phyloP scores from a whole-genome alignment of 1,140 invertebrate genomes.

The Panagrolaimus sp. region DNA sequence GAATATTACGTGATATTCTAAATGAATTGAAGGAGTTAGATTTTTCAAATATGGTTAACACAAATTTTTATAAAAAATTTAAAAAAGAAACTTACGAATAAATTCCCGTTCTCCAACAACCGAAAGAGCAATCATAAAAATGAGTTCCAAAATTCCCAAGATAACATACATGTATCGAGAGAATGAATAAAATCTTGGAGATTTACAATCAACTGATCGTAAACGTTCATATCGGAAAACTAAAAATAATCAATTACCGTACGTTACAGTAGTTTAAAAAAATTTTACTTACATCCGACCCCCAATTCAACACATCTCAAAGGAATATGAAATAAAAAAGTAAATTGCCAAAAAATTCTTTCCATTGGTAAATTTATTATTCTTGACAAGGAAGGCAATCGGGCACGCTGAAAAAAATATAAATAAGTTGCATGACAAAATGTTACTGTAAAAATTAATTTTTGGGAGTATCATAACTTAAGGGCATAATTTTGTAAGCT shows the following conservation, averaged over 20 bases:
- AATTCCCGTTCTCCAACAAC: slow-evolving; percentile 53
- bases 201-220: slow-evolving; percentile 41
- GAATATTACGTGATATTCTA: slow-evolving; percentile 55
- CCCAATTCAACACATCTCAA: slow-evolving; percentile 42
- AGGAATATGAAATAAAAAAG: slow-evolving; percentile 52
- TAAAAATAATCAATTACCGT: slow-evolving; percentile 37
- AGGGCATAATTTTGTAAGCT: too few species aligned
- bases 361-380: slow-evolving; percentile 34
- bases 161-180: slow-evolving; percentile 46
- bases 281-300: slow-evolving; percentile 42
- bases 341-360: slow-evolving; percentile 52
- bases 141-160: slow-evolving; percentile 37
- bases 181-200: slow-evolving; percentile 46
- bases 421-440: not conserved
- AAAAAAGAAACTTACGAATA: slow-evolving; percentile 34
- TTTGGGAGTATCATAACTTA: too few species aligned
- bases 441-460: not conserved
- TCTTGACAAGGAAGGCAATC: slow-evolving; percentile 51
- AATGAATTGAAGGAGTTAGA: slow-evolving; percentile 3
- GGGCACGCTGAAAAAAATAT: slow-evolving; percentile 44
- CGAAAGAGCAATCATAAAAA: slow-evolving; percentile 46
- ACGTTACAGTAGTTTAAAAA: slow-evolving; percentile 15
- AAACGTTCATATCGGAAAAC: slow-evolving; percentile 43
- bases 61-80: slow-evolving; percentile 14
- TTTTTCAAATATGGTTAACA: not conserved